phyloP scores from a whole-genome alignment of 2,888 invertebrate genomes.

The Acheta domesticus region DNA sequence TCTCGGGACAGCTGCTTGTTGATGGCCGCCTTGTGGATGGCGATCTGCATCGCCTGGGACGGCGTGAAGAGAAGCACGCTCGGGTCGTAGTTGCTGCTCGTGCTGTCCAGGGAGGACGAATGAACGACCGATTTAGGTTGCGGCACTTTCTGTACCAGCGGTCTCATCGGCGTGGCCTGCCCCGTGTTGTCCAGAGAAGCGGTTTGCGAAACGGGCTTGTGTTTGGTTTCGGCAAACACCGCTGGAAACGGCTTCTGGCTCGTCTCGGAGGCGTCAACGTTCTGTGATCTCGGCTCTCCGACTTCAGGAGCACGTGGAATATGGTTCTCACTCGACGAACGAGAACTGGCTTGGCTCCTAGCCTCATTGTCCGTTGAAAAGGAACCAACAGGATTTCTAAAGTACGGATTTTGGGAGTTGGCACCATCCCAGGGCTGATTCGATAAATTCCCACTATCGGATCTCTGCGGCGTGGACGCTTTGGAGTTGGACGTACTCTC shows the following conservation, averaged over 20 bases:
- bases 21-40: conserved; percentile 48
- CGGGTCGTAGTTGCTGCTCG: conserved; percentile 43
- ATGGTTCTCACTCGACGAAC: conserved; percentile 25
- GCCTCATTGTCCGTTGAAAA: no score
- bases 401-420: no score
- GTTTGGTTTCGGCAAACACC: background rate
- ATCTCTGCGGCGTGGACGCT: conserved; percentile 33
- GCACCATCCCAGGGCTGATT: no score
- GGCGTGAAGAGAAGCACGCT: conserved; percentile 46
- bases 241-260: background rate
- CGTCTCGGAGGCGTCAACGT: conserved; percentile 25
- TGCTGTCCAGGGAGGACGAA: conserved; percentile 33
- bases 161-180: background rate
- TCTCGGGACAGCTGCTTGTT: conserved; percentile 48
- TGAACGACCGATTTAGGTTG: conserved; percentile 29
- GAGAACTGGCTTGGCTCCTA: background rate
- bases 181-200: conserved; percentile 25
- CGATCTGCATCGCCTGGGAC: conserved; percentile 47
- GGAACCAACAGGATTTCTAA: no score
- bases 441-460: conserved; percentile 31
- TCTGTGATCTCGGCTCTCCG: background rate
- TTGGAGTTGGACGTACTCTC: conserved; percentile 26
- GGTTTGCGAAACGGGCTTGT: conserved; percentile 22
- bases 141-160: background rate
- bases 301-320: background rate